phyloP scores from a whole-genome alignment of 1,140 invertebrate genomes.

The Acromyrmex heyeri region DNA sequence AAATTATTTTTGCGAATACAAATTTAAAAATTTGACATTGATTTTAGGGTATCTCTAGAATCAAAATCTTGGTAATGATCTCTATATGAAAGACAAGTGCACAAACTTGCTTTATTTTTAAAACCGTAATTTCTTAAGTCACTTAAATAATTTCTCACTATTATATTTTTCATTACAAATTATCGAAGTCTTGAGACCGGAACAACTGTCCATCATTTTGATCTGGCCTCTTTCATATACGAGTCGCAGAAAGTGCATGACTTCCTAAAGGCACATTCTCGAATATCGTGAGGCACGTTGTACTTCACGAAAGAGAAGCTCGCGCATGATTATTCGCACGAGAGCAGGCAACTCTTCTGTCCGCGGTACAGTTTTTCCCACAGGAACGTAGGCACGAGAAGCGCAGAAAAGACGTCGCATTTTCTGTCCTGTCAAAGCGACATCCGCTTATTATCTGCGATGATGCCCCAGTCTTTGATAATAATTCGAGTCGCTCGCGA shows the following conservation, averaged over 20 bases:
- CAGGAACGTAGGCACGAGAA: conserved; percentile 54
- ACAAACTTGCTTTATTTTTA: background rate
- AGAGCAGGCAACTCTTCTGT: conserved; percentile 21
- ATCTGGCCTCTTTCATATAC: background rate
- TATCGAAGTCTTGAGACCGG: background rate
- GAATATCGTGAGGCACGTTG: conserved; percentile 46
- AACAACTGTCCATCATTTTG: conserved; percentile 31
- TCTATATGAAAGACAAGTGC: background rate
- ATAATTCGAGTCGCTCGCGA: conserved; percentile 73
- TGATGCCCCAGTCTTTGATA: conserved; percentile 74
- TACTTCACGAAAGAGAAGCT: conserved; percentile 45
- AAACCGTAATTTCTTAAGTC: background rate
- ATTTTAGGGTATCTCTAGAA: background rate
- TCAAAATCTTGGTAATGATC: background rate
- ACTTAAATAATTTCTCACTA: background rate
- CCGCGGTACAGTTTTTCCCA: conserved; percentile 68
- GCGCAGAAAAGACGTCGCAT: conserved; percentile 54
- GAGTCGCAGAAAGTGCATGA: conserved; percentile 16
- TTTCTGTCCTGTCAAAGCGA: conserved; percentile 75
- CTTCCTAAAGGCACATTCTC: conserved; percentile 18
- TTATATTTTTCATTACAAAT: background rate
- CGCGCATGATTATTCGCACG: conserved; percentile 60
- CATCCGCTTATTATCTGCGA: conserved; percentile 78
- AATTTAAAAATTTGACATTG: background rate
- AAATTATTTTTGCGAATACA: background rate